Percentiles rank a stretch among this genome's conserved stretches.
Evolutionary conservation across 2,888 invertebrate genomes (phyloP).

Genomic region (Pachycephus smyrnensis): DNA sequence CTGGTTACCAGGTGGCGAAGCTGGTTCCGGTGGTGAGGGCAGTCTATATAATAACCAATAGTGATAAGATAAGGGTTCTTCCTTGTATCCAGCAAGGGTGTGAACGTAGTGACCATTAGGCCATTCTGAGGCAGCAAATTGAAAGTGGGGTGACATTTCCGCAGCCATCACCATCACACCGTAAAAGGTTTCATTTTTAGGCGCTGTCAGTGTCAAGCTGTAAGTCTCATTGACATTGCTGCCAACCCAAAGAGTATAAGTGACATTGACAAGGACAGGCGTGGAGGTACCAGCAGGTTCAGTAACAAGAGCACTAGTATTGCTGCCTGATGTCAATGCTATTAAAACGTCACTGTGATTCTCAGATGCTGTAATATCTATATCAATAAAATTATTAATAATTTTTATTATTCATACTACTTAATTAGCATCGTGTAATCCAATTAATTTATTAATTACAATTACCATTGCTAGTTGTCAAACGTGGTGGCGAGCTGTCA

Average conservation of each 20-base stretch:
- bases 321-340: conserved; percentile 28
- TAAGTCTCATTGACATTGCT: conserved; percentile 86
- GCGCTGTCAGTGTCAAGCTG: conserved; percentile 80
- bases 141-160: conserved; percentile 78
- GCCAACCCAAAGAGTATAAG: conserved; percentile 90
- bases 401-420: conserved; percentile 3
- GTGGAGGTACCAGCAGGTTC: conserved; percentile 32
- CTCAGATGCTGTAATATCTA: conserved; percentile 42
- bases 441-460: not conserved
- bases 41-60: conserved; percentile 91
- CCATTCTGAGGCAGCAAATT: conserved; percentile 88
- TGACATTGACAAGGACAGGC: conserved; percentile 71
- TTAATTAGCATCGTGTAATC: not conserved
- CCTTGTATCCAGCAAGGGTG: conserved; percentile 83
- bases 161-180: conserved; percentile 88
- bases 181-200: conserved; percentile 77
- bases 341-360: conserved; percentile 39
- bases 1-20: conserved; percentile 86
- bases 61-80: conserved; percentile 86
- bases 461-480: conserved; percentile 49
- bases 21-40: conserved; percentile 83
- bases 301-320: conserved; percentile 26
- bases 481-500: conserved; percentile 49
- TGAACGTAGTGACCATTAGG: conserved; percentile 94
- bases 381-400: not conserved